Conservation (phyloP, 2,888 invertebrate genomes). For the Cephus runcator region DNA sequence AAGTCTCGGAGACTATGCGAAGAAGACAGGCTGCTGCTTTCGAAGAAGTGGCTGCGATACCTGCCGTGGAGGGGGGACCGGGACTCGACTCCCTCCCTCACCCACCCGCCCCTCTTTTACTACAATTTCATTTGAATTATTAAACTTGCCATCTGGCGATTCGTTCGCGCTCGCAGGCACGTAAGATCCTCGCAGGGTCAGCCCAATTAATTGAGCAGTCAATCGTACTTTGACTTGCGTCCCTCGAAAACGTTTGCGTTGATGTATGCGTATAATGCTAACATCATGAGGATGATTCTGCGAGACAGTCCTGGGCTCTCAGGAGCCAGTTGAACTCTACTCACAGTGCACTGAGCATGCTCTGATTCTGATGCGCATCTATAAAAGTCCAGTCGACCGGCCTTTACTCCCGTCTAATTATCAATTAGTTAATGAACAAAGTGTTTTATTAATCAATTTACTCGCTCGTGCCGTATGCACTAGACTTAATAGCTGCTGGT, state of each 20-base stretch:
- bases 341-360: too few species aligned
- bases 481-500: conserved; percentile 21
- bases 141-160: conserved; percentile 51
- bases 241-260: too few species aligned
- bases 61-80: background rate
- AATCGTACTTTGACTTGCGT: background rate
- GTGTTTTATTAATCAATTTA: conserved; percentile 40
- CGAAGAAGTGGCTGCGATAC: too few species aligned
- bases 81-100: too few species aligned
- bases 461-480: conserved; percentile 2
- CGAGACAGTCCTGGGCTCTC: too few species aligned
- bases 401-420: conserved; percentile 28
- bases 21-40: background rate
- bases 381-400: background rate
- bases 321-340: too few species aligned
- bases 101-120: conserved; percentile 35
- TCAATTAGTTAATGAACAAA: conserved; percentile 46
- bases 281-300: too few species aligned
- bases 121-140: conserved; percentile 55
- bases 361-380: too few species aligned
- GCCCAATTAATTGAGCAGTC: too few species aligned
- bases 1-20: conserved; percentile 30
- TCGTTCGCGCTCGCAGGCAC: conserved; percentile 7
- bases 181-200: too few species aligned
- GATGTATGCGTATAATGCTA: too few species aligned